Percentiles rank a stretch among this genome's conserved stretches.
phyloP scores from a whole-genome alignment of 2,888 invertebrate genomes.

The Tiphia femorata region DNA sequence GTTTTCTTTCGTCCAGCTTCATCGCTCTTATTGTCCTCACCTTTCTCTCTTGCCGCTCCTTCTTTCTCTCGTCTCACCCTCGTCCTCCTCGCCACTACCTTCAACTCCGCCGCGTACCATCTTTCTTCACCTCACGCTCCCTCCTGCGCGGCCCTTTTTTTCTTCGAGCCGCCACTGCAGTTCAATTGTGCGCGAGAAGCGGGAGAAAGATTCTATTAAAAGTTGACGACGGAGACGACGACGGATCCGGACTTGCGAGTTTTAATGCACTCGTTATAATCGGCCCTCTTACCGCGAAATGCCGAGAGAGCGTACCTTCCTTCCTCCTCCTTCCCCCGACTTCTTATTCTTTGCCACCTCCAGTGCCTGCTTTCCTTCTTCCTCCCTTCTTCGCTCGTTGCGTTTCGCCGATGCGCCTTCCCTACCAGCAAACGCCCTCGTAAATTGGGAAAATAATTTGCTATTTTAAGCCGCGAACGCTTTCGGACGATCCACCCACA shows the following conservation, averaged over 20 bases:
- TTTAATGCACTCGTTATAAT: slow-evolving; percentile 62
- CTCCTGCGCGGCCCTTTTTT: slow-evolving; percentile 9
- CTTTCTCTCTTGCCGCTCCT: neutral
- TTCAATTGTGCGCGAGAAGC: slow-evolving; percentile 54
- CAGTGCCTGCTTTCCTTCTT: slow-evolving; percentile 13
- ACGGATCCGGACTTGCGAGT: slow-evolving; percentile 53
- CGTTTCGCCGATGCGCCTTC: slow-evolving; percentile 2
- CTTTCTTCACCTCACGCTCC: slow-evolving; percentile 6
- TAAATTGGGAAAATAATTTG: slow-evolving; percentile 61
- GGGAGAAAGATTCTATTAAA: slow-evolving; percentile 60
- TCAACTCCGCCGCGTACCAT: neutral
- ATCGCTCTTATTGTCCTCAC: neutral
- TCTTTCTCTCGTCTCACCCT: neutral
- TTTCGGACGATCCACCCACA: neutral
- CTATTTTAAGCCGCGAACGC: slow-evolving; percentile 42
- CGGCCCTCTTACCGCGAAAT: slow-evolving; percentile 59
- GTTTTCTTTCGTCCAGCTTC: neutral
- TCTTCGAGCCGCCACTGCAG: slow-evolving; percentile 33
- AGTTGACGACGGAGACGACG: slow-evolving; percentile 53
- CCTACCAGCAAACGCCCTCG: slow-evolving; percentile 37
- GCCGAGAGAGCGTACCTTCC: slow-evolving; percentile 34
- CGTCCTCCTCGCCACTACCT: neutral
- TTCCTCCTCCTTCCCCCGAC: slow-evolving; percentile 9
- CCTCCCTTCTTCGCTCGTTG: neutral
- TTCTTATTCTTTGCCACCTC: too few species aligned